These are phyloP conservation scores for Cygnus buccinator DNA, from an alignment of 2,113 vertebrate species.

Conservation along the genomic window DNA sequence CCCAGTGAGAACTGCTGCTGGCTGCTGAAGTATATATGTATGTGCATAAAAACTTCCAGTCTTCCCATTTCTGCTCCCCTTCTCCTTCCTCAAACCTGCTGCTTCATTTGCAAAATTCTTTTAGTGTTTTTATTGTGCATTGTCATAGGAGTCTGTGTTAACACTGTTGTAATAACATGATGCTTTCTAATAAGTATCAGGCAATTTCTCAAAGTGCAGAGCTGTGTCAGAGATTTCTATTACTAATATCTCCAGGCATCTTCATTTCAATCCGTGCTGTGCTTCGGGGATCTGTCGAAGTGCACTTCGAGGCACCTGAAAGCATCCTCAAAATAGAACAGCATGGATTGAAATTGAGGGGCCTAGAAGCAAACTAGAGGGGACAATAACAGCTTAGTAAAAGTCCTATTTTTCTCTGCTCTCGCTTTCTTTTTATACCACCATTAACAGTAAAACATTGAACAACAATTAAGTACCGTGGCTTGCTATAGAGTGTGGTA, in stretches of 20 bases:
- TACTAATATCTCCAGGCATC: conserved; percentile 2
- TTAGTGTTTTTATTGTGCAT: neutral
- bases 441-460: neutral
- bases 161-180: neutral
- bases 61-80: neutral
- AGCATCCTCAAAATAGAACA: conserved; percentile 18
- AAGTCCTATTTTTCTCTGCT: neutral
- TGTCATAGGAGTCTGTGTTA: neutral
- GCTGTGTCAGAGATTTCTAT: neutral
- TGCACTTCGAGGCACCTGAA: conserved; percentile 4
- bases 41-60: neutral
- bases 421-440: neutral
- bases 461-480: neutral
- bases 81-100: neutral
- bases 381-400: neutral
- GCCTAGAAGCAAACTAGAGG: conserved; percentile 6
- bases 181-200: conserved; percentile 22
- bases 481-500: neutral
- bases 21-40: neutral
- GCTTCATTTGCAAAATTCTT: neutral
- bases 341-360: conserved; percentile 39
- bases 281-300: conserved; percentile 15
- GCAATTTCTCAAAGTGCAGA: conserved; percentile 3
- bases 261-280: conserved; percentile 25
- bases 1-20: neutral